A percentile compares a stretch with the other conserved stretches of the same genome.
phyloP scores from a whole-genome alignment of 2,113 vertebrate genomes.

The Theristicus caerulescens region DNA sequence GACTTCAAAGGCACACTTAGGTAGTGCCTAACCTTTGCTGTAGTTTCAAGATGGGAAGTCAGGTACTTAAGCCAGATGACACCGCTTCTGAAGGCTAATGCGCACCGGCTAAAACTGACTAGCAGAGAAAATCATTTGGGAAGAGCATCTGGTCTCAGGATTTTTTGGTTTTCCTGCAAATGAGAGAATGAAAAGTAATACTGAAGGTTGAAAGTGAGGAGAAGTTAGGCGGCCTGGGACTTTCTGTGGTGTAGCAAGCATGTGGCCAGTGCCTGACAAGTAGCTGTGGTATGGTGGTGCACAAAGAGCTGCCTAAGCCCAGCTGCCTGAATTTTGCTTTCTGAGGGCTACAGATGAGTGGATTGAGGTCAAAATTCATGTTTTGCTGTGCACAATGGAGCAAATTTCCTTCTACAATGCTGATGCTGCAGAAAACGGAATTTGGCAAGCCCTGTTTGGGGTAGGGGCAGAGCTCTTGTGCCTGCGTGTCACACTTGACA shows the following conservation, averaged over 20 bases:
- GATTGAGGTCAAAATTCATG: neutral
- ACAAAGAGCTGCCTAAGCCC: neutral
- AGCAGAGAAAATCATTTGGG: neutral
- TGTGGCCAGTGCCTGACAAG: fast-evolving
- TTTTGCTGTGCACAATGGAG: too few relatives aligned
- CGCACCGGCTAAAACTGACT: neutral
- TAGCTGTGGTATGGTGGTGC: too few relatives aligned
- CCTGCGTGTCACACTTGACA: neutral
- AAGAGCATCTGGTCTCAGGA: neutral
- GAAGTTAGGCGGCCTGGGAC: neutral
- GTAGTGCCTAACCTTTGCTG: too few relatives aligned
- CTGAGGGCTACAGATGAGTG: neutral
- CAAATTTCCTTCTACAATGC: neutral
- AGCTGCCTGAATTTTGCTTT: too few relatives aligned
- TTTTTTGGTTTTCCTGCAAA: neutral
- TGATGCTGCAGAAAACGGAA: neutral
- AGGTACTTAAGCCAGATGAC: neutral
- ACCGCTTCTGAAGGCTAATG: too few relatives aligned
- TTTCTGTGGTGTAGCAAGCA: neutral
- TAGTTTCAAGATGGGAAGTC: neutral
- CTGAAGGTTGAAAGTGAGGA: neutral
- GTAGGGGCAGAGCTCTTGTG: too few relatives aligned
- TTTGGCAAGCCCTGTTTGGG: neutral
- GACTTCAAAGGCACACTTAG: too few relatives aligned
- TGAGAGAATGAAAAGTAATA: too few relatives aligned